These are phyloP conservation scores for Piscicola geometra DNA, from an alignment of 2,888 invertebrate species.

Conservation along the genomic window DNA sequence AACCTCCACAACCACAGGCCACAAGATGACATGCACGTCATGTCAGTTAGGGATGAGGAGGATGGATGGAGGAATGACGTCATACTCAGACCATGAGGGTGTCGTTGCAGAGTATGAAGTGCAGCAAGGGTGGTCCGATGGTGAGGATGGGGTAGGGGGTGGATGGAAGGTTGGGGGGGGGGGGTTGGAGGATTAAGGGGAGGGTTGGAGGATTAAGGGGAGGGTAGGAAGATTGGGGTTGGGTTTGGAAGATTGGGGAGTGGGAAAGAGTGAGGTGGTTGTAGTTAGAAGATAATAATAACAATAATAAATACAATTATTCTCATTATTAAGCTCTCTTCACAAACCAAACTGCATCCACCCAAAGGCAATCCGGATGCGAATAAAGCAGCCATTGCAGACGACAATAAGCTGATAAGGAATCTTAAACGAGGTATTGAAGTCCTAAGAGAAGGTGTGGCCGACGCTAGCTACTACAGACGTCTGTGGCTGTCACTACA, in stretches of 20 bases:
- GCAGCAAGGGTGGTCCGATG: too few species aligned
- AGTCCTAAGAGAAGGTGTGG: background rate
- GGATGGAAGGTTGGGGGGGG: background rate
- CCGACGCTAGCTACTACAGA: background rate
- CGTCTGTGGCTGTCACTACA: background rate
- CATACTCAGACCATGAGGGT: slow-evolving; percentile 54
- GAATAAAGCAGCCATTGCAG: background rate
- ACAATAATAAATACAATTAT: too few species aligned
- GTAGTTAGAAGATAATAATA: too few species aligned
- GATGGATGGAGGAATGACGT: slow-evolving; percentile 48
- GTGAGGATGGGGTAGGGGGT: too few species aligned
- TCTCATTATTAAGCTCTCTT: background rate
- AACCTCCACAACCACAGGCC: slow-evolving; percentile 50
- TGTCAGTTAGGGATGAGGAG: slow-evolving; percentile 49
- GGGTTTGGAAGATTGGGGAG: background rate
- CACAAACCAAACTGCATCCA: too few species aligned
- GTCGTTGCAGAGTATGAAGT: slow-evolving; percentile 46
- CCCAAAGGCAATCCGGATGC: background rate
- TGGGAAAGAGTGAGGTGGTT: too few species aligned
- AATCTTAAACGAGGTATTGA: background rate
- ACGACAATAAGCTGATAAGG: background rate
- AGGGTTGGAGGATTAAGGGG: too few species aligned
- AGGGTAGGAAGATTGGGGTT: too few species aligned
- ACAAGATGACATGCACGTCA: slow-evolving; percentile 45
- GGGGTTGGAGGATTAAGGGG: too few species aligned